Conservation (phyloP, 2,888 invertebrate species). For the Drosophila leonis region DNA sequence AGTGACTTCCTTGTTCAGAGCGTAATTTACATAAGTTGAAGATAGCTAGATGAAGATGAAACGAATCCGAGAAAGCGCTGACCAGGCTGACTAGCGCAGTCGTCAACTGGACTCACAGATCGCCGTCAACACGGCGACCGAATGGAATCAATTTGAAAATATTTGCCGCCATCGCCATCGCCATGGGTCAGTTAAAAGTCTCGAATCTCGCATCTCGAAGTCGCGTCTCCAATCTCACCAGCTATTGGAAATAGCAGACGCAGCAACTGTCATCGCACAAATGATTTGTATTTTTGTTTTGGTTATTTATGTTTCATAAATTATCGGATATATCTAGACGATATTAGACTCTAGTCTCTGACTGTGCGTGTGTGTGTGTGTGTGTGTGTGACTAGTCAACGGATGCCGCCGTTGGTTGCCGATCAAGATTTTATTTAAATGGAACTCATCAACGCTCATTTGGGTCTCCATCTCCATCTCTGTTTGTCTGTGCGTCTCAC, state of each 20-base stretch:
- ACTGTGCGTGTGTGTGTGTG: conserved; percentile 25
- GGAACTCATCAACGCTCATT: conserved; percentile 81
- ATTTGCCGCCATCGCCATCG: conserved; percentile 42
- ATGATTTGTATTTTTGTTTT: conserved; percentile 85
- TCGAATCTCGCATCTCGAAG: conserved; percentile 5
- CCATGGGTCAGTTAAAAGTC: conserved; percentile 24
- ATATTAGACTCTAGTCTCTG: conserved; percentile 22
- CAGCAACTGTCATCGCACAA: conserved; percentile 83
- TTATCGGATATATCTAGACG: conserved; percentile 81
- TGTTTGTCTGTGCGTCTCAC: conserved; percentile 10
- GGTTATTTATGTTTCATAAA: conserved; percentile 85
- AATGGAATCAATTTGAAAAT: conserved; percentile 71
- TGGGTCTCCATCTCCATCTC: conserved; percentile 54
- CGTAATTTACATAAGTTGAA: conserved; percentile 78
- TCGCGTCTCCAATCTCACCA: conserved; percentile 4
- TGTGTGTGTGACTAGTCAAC: conserved; percentile 43
- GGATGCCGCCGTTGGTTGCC: conserved; percentile 62
- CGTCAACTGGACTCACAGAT: conserved; percentile 59
- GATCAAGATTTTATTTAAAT: conserved; percentile 82
- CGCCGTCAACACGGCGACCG: conserved; percentile 59
- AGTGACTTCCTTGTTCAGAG: conserved; percentile 73
- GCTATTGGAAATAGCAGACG: conserved; percentile 62
- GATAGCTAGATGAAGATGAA: conserved; percentile 68
- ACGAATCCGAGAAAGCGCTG: conserved; percentile 57
- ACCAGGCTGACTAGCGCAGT: conserved; percentile 17